phyloP scores from a whole-genome alignment of 2,113 vertebrate genomes.

The Alligator mississippiensis region DNA sequence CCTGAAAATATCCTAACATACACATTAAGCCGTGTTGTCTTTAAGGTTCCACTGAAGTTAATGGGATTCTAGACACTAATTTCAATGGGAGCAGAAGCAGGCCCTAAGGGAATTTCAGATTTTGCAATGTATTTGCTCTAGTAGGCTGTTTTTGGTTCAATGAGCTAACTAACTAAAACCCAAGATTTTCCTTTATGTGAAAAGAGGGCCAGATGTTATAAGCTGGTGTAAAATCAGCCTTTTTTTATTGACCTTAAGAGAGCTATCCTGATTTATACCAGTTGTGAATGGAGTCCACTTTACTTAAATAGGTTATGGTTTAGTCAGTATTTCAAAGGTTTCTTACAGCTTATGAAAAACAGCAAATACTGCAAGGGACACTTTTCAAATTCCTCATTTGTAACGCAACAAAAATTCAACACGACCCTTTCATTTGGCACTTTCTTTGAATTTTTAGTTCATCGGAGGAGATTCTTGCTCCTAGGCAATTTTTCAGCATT shows the following conservation, averaged over 20 bases:
- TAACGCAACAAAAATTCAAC: background rate
- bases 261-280: conserved; percentile 1
- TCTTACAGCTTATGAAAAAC: background rate
- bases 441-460: background rate
- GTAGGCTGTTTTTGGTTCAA: conserved; percentile 25
- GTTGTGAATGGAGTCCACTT: background rate
- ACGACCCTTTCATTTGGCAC: background rate
- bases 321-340: background rate
- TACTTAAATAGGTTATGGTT: conserved; percentile 6
- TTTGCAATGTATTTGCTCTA: conserved; percentile 58
- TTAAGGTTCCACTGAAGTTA: conserved; percentile 55
- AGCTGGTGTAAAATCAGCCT: background rate
- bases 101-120: conserved; percentile 46
- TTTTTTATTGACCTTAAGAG: conserved; percentile 22
- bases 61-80: conserved; percentile 57
- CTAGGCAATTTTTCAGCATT: background rate
- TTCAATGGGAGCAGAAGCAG: conserved; percentile 44
- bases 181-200: background rate
- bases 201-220: conserved; percentile 32
- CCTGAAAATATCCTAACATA: conserved; percentile 69
- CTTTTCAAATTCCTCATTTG: background rate
- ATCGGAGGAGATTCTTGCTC: conserved; percentile 20
- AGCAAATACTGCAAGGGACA: background rate
- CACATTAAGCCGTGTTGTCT: conserved; percentile 41
- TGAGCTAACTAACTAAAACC: conserved; percentile 1